Conservation (phyloP, 2,113 vertebrate genomes). For the Pristiophorus japonicus region DNA sequence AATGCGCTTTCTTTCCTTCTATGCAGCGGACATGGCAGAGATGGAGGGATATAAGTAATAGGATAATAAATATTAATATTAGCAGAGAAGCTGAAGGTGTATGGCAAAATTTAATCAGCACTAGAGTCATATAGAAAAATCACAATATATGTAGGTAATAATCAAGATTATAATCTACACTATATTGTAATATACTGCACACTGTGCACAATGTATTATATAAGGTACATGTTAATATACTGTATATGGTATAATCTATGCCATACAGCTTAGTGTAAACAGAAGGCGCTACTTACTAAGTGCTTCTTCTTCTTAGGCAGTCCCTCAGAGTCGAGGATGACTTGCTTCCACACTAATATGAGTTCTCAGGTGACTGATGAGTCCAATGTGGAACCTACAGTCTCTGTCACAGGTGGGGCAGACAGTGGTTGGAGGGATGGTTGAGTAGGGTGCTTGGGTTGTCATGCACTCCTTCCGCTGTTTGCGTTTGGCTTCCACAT, state of each 20-base stretch:
- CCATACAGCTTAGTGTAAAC: not conserved
- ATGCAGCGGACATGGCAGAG: not conserved
- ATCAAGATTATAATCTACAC: not conserved
- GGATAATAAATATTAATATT: slow-evolving; percentile 20
- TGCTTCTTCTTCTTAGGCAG: too few relatives aligned
- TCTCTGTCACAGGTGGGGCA: too few relatives aligned
- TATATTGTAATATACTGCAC: not conserved
- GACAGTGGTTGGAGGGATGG: too few relatives aligned
- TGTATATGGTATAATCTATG: not conserved
- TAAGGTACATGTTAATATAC: not conserved
- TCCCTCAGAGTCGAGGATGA: too few relatives aligned
- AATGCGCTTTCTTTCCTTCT: not conserved
- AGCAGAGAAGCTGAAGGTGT: not conserved
- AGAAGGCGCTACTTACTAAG: not conserved
- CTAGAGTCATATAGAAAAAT: not conserved
- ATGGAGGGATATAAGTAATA: not conserved
- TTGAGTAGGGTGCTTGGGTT: too few relatives aligned
- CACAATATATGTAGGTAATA: not conserved
- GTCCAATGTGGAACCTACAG: too few relatives aligned
- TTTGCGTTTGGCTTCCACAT: too few relatives aligned
- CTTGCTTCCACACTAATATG: too few relatives aligned
- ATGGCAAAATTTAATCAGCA: not conserved
- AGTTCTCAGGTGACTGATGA: too few relatives aligned
- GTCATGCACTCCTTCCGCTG: too few relatives aligned
- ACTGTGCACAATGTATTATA: not conserved